Conservation (phyloP, 2,888 invertebrate genomes). For the Dorcus parallelipipedus region DNA sequence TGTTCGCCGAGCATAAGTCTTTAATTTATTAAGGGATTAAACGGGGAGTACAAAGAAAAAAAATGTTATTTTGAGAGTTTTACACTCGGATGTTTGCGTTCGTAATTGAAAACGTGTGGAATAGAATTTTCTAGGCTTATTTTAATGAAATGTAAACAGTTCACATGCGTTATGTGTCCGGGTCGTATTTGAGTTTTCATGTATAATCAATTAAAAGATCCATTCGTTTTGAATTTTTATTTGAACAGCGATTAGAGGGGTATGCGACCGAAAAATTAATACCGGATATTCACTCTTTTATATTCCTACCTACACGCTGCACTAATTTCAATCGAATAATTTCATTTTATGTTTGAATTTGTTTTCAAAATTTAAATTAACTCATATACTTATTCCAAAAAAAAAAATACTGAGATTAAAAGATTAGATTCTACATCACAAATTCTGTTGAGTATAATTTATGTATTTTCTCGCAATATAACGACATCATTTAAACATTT, state of each 20-base stretch:
- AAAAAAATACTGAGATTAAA: no score
- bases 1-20: neutral
- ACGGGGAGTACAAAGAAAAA: neutral
- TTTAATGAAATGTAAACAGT: conserved; percentile 49
- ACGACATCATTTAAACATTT: no score
- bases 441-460: no score
- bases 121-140: conserved; percentile 44
- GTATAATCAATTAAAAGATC: conserved; percentile 34
- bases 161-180: conserved; percentile 32
- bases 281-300: no score
- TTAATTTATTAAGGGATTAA: neutral
- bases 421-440: no score
- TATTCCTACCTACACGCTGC: no score
- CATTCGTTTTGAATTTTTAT: conserved; percentile 15
- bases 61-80: conserved; percentile 37
- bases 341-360: no score
- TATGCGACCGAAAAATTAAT: neutral
- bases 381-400: no score
- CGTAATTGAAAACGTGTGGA: conserved; percentile 49
- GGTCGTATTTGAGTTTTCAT: conserved; percentile 33
- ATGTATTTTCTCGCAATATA: no score
- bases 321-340: no score
- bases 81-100: conserved; percentile 39
- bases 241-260: conserved; percentile 7
- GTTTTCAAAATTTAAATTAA: no score